Evolutionary conservation across 2,888 invertebrate genomes (phyloP), one percentile per base, ranked within the genome.

Genomic region (Campaea margaritaria): DNA sequence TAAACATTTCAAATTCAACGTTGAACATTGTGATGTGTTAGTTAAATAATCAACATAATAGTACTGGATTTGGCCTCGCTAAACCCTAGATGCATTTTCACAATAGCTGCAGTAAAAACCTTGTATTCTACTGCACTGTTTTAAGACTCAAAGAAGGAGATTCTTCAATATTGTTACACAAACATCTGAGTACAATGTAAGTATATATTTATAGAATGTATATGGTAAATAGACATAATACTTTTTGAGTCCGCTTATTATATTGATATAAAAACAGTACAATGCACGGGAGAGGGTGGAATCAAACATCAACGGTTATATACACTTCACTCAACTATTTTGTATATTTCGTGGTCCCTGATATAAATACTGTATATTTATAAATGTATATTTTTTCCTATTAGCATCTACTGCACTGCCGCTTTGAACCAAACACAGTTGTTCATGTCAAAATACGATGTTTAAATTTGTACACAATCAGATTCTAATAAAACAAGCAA

Each of bases 341-440:
- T 65, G 70, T 72, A 69, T 67, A 72, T 68, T 68, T 68, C 61
- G 61, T 82, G 82, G 82, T 82, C 82, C 82, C 82, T 60, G 72
- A 68, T 72, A 65, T 59, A 67, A 74, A 79, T 78, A 78, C 73
- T 77, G 75, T 71, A 71, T 64, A 73, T 62, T 16, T 31, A 27
- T 50, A 50, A 44, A 58, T 7, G 31, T 31, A 16, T 41, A 46
- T 53, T 41, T 41, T 45, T 59, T 15, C 68, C 67, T 68, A 69
- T 62, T 52, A 58, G 38, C 48, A 45, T 31, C 46, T 73, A 75
- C 67, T 74, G 69, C 65, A 68, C 44, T 60, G 58, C 50, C 54
- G 38, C 52, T 61, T 21, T 56, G 65, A 39, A 52, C 44, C 61
- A 56, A 57, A 57, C 44, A n/a, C 10, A 36, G 12, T 34, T 36